A percentile compares a stretch with the other conserved stretches of the same genome.
phyloP scores from a whole-genome alignment of 2,888 invertebrate genomes.

The Auanema sp. region DNA sequence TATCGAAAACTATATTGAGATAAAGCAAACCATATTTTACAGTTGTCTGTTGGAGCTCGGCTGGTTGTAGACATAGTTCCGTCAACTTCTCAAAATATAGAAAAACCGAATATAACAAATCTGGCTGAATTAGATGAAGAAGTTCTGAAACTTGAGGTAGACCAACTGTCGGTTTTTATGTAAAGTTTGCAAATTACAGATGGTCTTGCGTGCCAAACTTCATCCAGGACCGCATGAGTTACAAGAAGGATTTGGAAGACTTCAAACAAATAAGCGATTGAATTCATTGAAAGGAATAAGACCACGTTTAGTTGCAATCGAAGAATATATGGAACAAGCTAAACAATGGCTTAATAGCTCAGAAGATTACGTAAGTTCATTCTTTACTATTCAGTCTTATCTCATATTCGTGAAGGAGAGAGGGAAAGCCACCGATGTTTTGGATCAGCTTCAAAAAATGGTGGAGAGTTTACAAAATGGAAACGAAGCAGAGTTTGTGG shows the following conservation, averaged over 20 bases:
- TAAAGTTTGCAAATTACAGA: constrained; percentile 4
- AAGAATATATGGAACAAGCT: constrained; percentile 3
- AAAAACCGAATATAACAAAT: constrained; percentile 22
- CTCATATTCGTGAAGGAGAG: constrained; percentile 16
- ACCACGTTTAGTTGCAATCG: constrained; percentile 13
- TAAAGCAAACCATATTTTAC: constrained; percentile 19
- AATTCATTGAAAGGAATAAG: constrained; percentile 19
- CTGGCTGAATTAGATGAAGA: constrained; percentile 36
- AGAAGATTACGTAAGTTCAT: no score
- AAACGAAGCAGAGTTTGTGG: constrained; percentile 26
- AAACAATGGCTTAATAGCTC: no score
- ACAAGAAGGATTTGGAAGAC: constrained; percentile 16
- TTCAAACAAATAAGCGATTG: constrained; percentile 19
- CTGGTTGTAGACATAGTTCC: constrained; percentile 49
- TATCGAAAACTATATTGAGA: neutral
- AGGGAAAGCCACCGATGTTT: constrained; percentile 8
- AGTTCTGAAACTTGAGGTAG: constrained; percentile 36
- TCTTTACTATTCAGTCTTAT: no score
- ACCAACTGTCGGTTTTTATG: neutral
- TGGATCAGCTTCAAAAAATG: constrained; percentile 22
- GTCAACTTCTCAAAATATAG: constrained; percentile 32
- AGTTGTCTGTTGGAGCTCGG: constrained; percentile 36
- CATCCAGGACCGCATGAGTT: constrained; percentile 24
- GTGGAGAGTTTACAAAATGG: constrained; percentile 30
- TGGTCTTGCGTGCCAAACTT: constrained; percentile 27